These are phyloP conservation scores for Coboldia fuscipes DNA, from an alignment of 1,140 invertebrate genomes.

Conservation along the genomic window DNA sequence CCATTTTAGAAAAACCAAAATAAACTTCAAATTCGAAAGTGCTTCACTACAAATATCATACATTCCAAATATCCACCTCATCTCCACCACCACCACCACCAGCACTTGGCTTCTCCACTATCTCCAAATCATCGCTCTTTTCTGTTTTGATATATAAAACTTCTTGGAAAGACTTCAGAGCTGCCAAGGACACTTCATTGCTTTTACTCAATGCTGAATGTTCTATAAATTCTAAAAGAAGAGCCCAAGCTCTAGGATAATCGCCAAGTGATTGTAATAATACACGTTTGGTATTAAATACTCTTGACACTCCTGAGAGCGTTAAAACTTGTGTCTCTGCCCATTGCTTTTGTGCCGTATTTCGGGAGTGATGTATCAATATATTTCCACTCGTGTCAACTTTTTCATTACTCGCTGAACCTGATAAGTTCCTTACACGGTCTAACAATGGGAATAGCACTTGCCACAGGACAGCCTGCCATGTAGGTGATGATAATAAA, in stretches of 20 bases:
- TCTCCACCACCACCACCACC: constrained; percentile 13
- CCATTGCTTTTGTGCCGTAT: constrained; percentile 99
- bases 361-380: constrained; percentile 93
- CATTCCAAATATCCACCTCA: constrained; percentile 45
- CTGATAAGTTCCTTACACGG: constrained; percentile 74
- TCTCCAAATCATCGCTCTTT: constrained; percentile 13
- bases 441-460: constrained; percentile 92
- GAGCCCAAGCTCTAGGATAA: constrained; percentile 79
- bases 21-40: background rate
- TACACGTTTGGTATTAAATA: constrained; percentile 77
- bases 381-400: constrained; percentile 84
- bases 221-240: constrained; percentile 84
- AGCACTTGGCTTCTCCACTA: constrained; percentile 9
- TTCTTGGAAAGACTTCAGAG: constrained; percentile 89
- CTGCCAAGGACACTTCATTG: constrained; percentile 85
- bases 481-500: constrained; percentile 65
- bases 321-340: constrained; percentile 78
- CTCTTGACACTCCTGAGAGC: constrained; percentile 36
- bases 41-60: constrained; percentile 14
- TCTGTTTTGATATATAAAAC: constrained; percentile 38
- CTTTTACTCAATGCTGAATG: constrained; percentile 76
- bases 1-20: background rate
- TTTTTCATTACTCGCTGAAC: constrained; percentile 81
- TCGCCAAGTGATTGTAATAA: constrained; percentile 68
- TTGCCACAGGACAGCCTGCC: constrained; percentile 76